These are phyloP conservation scores for Sebastes oblongus DNA, from an alignment of 2,797 vertebrate species.

Conservation along the genomic window DNA sequence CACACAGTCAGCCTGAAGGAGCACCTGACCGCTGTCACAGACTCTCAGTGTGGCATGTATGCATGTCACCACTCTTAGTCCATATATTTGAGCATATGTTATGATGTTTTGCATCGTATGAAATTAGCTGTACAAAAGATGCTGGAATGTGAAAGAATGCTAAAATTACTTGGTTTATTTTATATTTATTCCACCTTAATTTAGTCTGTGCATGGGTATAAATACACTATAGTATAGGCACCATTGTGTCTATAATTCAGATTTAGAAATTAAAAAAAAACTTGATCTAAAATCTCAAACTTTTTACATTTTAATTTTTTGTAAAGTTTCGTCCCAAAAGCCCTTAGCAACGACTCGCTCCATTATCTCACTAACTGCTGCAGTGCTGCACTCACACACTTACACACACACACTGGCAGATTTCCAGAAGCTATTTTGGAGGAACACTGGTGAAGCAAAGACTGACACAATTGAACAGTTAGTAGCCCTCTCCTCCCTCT, in stretches of 20 bases:
- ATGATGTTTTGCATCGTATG: not conserved
- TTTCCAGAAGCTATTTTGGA: conserved; percentile 45
- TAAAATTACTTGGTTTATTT: not conserved
- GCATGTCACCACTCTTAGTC: conserved; percentile 1
- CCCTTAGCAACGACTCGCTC: not conserved
- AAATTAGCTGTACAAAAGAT: not conserved
- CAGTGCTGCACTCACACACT: not conserved
- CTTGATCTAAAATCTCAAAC: not conserved
- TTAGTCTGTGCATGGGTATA: not conserved
- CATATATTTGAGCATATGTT: not conserved
- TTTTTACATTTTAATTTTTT: not conserved
- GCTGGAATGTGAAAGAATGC: not conserved
- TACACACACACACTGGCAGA: conserved; percentile 9
- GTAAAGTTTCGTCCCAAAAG: not conserved
- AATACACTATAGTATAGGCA: not conserved
- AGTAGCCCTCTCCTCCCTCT: conserved; percentile 35
- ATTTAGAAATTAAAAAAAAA: not conserved
- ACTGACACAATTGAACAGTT: conserved; percentile 39
- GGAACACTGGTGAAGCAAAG: conserved; percentile 22
- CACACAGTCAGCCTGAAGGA: conserved; percentile 49
- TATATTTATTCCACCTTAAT: not conserved
- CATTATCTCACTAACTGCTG: conserved; percentile 27
- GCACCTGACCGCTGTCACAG: conserved; percentile 56
- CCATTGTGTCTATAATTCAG: not conserved
- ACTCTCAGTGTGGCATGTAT: conserved; percentile 29